Evolutionary conservation across 2,888 invertebrate species (phyloP).

Genomic region (Phyto melanocephala): DNA sequence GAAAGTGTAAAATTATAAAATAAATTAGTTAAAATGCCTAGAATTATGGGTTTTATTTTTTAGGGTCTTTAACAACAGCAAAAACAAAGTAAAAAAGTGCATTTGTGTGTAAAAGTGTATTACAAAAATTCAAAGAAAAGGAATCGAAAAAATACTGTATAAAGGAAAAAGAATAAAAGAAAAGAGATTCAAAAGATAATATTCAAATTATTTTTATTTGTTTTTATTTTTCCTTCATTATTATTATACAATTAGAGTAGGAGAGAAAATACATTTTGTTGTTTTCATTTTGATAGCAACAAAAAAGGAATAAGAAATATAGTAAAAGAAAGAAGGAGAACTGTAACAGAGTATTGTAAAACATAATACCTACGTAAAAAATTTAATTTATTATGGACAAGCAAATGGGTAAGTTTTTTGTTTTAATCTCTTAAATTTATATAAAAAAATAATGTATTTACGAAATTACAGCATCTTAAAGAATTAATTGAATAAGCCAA

Average conservation of each 20-base stretch:
- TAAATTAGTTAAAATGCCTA: background rate
- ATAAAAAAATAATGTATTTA: background rate
- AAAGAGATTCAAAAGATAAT: background rate
- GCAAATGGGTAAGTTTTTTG: conserved; percentile 36
- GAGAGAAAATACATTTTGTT: conserved; percentile 13
- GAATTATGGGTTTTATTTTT: conserved; percentile 7
- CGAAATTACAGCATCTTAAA: conserved; percentile 51
- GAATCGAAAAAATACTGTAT: conserved; percentile 19
- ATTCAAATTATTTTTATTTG: conserved; percentile 43
- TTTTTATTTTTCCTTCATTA: conserved; percentile 9
- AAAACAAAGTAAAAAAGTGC: conserved; percentile 16
- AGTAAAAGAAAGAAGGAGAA: conserved; percentile 4
- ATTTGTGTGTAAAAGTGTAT: conserved; percentile 32
- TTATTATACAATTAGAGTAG: background rate
- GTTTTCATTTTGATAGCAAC: conserved; percentile 42
- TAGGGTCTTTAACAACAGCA: background rate
- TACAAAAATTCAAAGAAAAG: conserved; percentile 1
- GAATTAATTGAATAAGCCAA: background rate
- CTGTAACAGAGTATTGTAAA: background rate
- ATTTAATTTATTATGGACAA: background rate
- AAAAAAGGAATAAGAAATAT: conserved; percentile 10
- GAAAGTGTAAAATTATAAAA: background rate
- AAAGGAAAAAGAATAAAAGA: conserved; percentile 11
- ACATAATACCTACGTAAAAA: background rate
- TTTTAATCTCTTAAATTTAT: background rate